phyloP scores from a whole-genome alignment of 2,113 vertebrate genomes.

The zebrafish (Danio rerio) region DNA sequence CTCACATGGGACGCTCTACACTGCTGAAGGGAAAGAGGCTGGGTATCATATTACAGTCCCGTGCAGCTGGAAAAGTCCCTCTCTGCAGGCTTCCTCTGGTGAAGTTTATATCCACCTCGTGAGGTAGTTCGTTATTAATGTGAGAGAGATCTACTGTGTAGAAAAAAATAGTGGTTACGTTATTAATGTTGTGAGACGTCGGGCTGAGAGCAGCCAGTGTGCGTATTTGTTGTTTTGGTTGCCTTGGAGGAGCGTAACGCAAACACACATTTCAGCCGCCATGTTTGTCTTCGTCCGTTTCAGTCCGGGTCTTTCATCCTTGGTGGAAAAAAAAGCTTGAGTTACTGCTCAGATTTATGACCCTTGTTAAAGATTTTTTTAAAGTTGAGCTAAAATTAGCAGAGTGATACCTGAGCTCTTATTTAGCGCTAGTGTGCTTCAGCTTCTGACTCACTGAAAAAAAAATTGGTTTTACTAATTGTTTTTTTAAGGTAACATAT shows the following conservation, averaged over 20 bases:
- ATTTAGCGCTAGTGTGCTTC: slow-evolving; percentile 56
- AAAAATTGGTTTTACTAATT: slow-evolving; percentile 51
- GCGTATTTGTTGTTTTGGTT: slow-evolving; percentile 36
- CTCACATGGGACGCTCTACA: slow-evolving; percentile 76
- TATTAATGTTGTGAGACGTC: slow-evolving; percentile 30
- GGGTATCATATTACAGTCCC: slow-evolving; percentile 79
- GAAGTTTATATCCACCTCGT: slow-evolving; percentile 29
- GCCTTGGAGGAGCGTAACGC: slow-evolving; percentile 28
- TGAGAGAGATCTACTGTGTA: slow-evolving; percentile 12
- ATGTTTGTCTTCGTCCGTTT: slow-evolving; percentile 12
- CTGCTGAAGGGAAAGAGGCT: slow-evolving; percentile 82
- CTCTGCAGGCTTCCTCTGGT: slow-evolving; percentile 37
- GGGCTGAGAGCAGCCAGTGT: slow-evolving; percentile 7
- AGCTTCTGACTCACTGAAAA: slow-evolving; percentile 41
- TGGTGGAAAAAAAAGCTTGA: slow-evolving; percentile 12
- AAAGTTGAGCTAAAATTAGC: slow-evolving; percentile 28
- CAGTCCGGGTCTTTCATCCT: slow-evolving; percentile 18
- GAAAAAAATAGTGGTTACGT: slow-evolving; percentile 14
- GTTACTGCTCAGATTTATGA: slow-evolving; percentile 35
- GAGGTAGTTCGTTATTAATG: slow-evolving; percentile 36
- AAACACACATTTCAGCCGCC: slow-evolving; percentile 24
- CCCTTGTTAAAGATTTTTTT: slow-evolving; percentile 40
- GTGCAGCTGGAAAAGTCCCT: slow-evolving; percentile 71
- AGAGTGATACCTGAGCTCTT: slow-evolving; percentile 64
- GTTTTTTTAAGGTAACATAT: too few relatives aligned